These are phyloP conservation scores for Meteorus sp. DNA, from an alignment of 1,140 invertebrate species.

Conservation along the genomic window DNA sequence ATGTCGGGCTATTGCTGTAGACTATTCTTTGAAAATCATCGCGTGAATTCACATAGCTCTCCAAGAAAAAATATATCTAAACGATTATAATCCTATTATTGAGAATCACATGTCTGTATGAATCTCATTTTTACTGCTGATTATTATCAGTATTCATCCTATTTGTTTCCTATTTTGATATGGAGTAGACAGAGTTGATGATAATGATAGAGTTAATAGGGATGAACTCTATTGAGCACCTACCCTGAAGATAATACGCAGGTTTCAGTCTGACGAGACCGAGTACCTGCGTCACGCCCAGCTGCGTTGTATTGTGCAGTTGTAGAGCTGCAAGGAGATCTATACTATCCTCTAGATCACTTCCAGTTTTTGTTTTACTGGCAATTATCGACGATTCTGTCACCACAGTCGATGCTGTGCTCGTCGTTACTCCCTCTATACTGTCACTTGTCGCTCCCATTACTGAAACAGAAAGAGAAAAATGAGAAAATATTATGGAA, in stretches of 20 bases:
- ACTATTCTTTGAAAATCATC: slow-evolving; percentile 20
- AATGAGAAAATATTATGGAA: too few relatives aligned
- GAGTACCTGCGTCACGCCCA: slow-evolving; percentile 61
- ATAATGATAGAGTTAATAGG: neutral
- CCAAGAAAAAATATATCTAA: neutral
- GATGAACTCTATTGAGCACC: slow-evolving; percentile 30
- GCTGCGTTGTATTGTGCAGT: slow-evolving; percentile 62
- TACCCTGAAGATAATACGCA: slow-evolving; percentile 63
- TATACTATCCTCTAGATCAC: slow-evolving; percentile 54
- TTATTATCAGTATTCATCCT: too few relatives aligned
- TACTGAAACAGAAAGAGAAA: slow-evolving; percentile 41
- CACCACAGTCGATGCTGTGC: slow-evolving; percentile 27
- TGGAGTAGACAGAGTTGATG: too few relatives aligned
- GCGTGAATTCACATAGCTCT: slow-evolving; percentile 16
- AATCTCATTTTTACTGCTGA: too few relatives aligned
- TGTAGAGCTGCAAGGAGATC: slow-evolving; percentile 65
- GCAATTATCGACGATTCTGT: slow-evolving; percentile 29
- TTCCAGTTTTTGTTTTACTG: slow-evolving; percentile 40
- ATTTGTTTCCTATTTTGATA: too few relatives aligned
- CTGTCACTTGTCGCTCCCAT: slow-evolving; percentile 49
- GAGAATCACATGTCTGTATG: too few relatives aligned
- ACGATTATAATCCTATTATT: slow-evolving; percentile 8
- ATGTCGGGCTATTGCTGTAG: neutral
- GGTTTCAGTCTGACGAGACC: slow-evolving; percentile 63
- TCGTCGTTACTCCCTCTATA: slow-evolving; percentile 46